A percentile compares a stretch with the other conserved stretches of the same genome.
Evolutionary conservation across 2,113 vertebrate species (phyloP).

Genomic region (Notechis scutatus): DNA sequence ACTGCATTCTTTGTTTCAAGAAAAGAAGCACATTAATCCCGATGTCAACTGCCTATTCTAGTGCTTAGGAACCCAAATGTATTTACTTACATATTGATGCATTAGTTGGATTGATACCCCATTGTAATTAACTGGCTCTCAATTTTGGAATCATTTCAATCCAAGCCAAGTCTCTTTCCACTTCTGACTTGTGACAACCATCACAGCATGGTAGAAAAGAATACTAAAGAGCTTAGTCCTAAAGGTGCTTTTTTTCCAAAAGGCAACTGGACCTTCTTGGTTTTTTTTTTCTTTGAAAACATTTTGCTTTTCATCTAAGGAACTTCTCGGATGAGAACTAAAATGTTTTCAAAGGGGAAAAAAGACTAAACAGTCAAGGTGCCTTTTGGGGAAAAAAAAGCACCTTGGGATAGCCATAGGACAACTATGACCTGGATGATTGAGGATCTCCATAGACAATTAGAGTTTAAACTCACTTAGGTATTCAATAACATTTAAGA

Average conservation of each 20-base stretch:
- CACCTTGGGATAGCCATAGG: not conserved
- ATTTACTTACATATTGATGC: not conserved
- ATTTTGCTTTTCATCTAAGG: not conserved
- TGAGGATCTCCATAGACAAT: not conserved
- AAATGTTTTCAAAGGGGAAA: not conserved
- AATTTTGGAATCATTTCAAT: not conserved
- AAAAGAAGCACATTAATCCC: not conserved
- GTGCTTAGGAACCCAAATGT: not conserved
- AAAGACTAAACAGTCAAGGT: not conserved
- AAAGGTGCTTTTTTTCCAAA: not conserved
- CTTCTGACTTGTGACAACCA: not conserved
- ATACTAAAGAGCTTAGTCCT: not conserved
- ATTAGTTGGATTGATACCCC: not conserved
- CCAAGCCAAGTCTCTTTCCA: not conserved
- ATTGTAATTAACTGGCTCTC: not conserved
- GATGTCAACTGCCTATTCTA: not conserved
- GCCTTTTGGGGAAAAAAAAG: rapidly evolving
- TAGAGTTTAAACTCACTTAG: not conserved
- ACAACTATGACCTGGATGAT: not conserved
- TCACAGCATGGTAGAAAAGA: not conserved
- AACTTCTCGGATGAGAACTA: not conserved
- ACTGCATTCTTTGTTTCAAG: not conserved
- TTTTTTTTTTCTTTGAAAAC: not conserved
- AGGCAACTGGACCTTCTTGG: not conserved
- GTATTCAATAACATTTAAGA: not conserved